Base-by-base conservation (phyloP, 2,888 invertebrate species). In the Amiota mariae region DNA sequence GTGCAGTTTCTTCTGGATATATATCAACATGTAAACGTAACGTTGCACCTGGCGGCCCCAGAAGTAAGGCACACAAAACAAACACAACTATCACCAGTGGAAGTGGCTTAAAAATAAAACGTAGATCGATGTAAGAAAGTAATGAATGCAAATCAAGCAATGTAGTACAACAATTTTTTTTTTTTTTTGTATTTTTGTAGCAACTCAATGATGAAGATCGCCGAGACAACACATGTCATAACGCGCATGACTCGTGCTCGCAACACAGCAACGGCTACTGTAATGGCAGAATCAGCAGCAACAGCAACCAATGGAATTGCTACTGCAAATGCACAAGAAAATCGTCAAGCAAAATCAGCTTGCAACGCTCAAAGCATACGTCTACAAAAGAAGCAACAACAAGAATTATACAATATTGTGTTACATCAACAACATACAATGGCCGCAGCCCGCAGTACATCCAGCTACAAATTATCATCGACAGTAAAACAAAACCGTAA, bases 321-420 rank as follows among this genome's bases (percentile, higher is more conserved):
- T 13, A 61, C 71, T n/a, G 12, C n/a, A 2, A 68, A 20, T 8
- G 24, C 67, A 20, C 67, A 67, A 67, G 73, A 75, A 6, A 63
- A 56, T 9, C 18, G n/a, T 24, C 15, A 24, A 47, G 72, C 68
- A 48, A 72, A 70, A 77, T 76, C 15, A 77, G 47, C 57, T 8
- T 66, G 49, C 49, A 15, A 57, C 46, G 47, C 59, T 6, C 66
- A 66, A 66, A 18, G 15, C 18, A 15, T 12, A n/a, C 47, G 70
- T 15, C 70, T 46, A 46, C 57, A 51, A 36, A 54, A 87, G 88
- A 90, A 80, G 79, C 88, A 56, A 91, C 91, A 86, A 89, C 90
- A 15, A 91, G 79, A 67, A 74, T 15, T 72, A 47, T 9, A 61
- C 59, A 10, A 24, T 13, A 24, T 68, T 51, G 3, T 54, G 54